Evolutionary conservation across 2,888 invertebrate genomes (phyloP).

Genomic region (Xestia xanthographa): DNA sequence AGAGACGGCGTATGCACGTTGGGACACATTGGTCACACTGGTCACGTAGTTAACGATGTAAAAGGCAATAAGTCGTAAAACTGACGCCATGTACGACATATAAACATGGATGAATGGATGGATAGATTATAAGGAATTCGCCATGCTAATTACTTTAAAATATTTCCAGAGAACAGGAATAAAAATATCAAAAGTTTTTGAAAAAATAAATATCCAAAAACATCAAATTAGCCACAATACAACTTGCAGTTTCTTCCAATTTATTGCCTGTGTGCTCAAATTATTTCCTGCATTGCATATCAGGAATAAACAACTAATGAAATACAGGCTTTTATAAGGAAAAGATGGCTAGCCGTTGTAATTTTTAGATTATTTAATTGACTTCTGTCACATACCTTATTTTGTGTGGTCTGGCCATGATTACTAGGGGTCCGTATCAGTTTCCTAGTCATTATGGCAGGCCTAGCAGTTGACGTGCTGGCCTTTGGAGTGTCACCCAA

Average conservation of each 20-base stretch:
- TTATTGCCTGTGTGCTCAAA: too few species aligned
- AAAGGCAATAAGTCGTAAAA: conserved; percentile 50
- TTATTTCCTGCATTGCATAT: neutral
- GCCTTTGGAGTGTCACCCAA: conserved; percentile 80
- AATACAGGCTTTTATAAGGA: neutral
- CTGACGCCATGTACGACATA: conserved; percentile 57
- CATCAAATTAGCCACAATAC: neutral
- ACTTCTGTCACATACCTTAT: conserved; percentile 78
- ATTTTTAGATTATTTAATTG: neutral
- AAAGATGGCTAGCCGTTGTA: too few species aligned
- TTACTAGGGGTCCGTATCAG: conserved; percentile 73
- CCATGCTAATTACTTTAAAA: conserved; percentile 36
- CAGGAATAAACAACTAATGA: neutral
- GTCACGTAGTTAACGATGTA: conserved; percentile 16
- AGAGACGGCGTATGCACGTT: neutral
- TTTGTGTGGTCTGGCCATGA: conserved; percentile 76
- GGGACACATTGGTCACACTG: neutral
- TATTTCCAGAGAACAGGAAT: conserved; percentile 19
- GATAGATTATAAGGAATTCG: too few species aligned
- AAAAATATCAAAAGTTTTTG: conserved; percentile 10
- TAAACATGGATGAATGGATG: too few species aligned
- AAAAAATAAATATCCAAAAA: neutral
- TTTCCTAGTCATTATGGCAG: conserved; percentile 78
- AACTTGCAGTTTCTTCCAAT: neutral
- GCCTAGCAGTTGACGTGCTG: conserved; percentile 77